A percentile compares a stretch with the other conserved stretches of the same genome.
phyloP scores from a whole-genome alignment of 2,888 invertebrate species.

The Cephus rjabovi region DNA sequence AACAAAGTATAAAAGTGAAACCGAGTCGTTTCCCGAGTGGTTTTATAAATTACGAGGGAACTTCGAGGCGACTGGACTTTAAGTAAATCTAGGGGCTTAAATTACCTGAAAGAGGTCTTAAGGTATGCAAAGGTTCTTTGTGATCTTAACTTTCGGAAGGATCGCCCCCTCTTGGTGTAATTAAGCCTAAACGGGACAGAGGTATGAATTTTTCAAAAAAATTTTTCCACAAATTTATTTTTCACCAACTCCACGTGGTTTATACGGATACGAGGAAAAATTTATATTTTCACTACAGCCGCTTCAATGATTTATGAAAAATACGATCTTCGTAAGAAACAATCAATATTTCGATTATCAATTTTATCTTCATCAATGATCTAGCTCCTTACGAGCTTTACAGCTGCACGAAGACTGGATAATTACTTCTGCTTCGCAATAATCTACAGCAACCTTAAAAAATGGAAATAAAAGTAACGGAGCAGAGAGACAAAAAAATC shows the following conservation, averaged over 20 bases:
- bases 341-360: not conserved
- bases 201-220: not conserved
- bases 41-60: not conserved
- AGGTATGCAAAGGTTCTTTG: not conserved
- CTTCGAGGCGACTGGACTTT: not conserved
- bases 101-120: not conserved
- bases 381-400: not conserved
- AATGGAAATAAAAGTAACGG: not conserved
- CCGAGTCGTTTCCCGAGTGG: conserved; percentile 1
- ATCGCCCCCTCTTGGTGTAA: not conserved
- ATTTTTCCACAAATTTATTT: no score
- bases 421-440: not conserved
- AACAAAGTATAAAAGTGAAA: conserved; percentile 6
- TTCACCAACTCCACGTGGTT: not conserved
- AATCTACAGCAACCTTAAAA: not conserved
- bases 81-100: not conserved
- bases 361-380: not conserved
- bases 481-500: not conserved
- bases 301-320: not conserved
- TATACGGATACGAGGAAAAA: not conserved
- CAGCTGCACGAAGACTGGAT: not conserved
- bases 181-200: not conserved
- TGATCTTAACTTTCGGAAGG: not conserved
- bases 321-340: not conserved
- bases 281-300: not conserved